phyloP scores from a whole-genome alignment of 1,140 invertebrate species.

The Musca vetustissima region DNA sequence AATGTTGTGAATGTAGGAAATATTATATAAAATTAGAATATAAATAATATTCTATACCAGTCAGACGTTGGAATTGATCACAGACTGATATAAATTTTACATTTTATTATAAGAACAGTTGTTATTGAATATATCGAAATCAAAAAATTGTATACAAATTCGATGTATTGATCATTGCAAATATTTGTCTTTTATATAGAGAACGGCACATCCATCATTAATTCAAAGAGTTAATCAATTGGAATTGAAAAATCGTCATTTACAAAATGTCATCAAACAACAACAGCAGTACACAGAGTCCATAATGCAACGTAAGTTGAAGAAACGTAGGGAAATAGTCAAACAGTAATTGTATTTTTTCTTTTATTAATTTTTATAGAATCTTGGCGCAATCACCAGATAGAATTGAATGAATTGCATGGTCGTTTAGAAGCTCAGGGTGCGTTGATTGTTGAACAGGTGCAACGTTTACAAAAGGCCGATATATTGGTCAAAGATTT shows the following conservation, averaged over 20 bases:
- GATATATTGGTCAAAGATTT: constrained; percentile 77
- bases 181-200: no score
- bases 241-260: constrained; percentile 64
- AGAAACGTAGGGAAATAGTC: neutral
- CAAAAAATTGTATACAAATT: no score
- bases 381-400: constrained; percentile 65
- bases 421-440: constrained; percentile 62
- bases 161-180: no score
- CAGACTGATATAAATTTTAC: no score
- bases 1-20: no score
- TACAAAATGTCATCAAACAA: constrained; percentile 64
- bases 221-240: constrained; percentile 54
- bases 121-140: no score
- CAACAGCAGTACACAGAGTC: constrained; percentile 67
- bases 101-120: no score
- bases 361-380: constrained; percentile 54
- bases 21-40: no score
- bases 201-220: constrained; percentile 51
- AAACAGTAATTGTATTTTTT: neutral
- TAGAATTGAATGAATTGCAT: constrained; percentile 63
- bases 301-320: constrained; percentile 65
- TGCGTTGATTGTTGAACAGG: constrained; percentile 66
- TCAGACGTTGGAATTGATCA: no score
- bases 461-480: constrained; percentile 67
- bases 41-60: no score